Evolutionary conservation across 2,797 vertebrate genomes (phyloP).

Genomic region (Thripadectes ignobilis): DNA sequence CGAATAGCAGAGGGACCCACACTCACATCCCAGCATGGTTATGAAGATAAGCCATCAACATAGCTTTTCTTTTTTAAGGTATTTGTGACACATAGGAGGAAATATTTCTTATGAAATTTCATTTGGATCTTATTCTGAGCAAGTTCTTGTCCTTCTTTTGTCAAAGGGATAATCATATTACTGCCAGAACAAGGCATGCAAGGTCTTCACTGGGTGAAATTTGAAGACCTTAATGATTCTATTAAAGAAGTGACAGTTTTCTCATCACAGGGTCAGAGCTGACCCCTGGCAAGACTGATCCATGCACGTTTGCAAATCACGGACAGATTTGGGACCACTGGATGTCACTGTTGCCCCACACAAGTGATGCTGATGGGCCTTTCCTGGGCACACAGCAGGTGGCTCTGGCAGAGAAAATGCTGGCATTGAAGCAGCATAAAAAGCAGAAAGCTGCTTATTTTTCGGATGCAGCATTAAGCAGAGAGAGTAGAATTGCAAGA

Average conservation of each 20-base stretch:
- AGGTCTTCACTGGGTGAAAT: not conserved
- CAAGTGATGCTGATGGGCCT: not conserved
- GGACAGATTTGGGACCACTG: not conserved
- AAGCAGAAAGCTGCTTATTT: not conserved
- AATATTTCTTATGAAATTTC: not conserved
- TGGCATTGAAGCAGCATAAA: not conserved
- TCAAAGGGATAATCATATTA: not conserved
- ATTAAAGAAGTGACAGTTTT: not conserved
- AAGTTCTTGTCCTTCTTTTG: not conserved
- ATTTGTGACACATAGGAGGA: not conserved
- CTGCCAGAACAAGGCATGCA: not conserved
- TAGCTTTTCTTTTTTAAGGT: not conserved
- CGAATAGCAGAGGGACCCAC: not conserved
- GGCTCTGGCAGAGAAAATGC: not conserved
- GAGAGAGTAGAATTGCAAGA: not conserved
- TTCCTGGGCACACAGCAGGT: not conserved
- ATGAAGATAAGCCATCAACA: not conserved
- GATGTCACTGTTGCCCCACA: conserved; percentile 47
- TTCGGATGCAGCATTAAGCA: not conserved
- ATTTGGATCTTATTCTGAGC: not conserved
- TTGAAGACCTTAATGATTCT: not conserved
- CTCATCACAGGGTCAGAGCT: not conserved
- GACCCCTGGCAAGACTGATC: not conserved
- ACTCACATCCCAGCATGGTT: not conserved
- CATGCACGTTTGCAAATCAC: not conserved